A percentile compares a stretch with the other conserved stretches of the same genome.
phyloP scores from a whole-genome alignment of 2,888 invertebrate genomes.

The Clostera curtula region DNA sequence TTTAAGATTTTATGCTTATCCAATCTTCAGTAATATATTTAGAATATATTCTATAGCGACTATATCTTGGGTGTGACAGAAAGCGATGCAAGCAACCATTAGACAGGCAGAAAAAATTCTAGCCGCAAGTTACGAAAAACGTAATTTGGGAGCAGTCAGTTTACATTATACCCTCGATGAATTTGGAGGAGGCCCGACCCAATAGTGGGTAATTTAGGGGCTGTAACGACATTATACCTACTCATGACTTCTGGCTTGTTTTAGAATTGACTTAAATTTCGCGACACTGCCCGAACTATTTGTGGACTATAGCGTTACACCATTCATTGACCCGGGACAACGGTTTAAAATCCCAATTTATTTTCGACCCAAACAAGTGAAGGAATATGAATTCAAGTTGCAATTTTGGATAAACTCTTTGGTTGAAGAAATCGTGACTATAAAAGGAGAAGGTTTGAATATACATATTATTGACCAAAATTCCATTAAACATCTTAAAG shows the following conservation, averaged over 20 bases:
- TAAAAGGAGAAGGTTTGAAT: slow-evolving; percentile 72
- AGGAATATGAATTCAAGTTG: slow-evolving; percentile 64
- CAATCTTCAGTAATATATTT: too few species aligned
- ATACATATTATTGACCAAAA: background rate
- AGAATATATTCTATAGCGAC: too few species aligned
- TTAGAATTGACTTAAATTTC: slow-evolving; percentile 69
- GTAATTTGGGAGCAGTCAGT: too few species aligned
- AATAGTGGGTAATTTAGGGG: too few species aligned
- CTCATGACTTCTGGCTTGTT: slow-evolving; percentile 21
- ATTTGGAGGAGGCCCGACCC: too few species aligned
- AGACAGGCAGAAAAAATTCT: too few species aligned
- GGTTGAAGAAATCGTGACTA: slow-evolving; percentile 59
- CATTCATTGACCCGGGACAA: slow-evolving; percentile 49
- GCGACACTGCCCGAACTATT: slow-evolving; percentile 65
- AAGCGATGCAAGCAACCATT: too few species aligned
- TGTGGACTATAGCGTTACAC: slow-evolving; percentile 52
- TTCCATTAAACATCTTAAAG: too few species aligned
- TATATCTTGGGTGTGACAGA: too few species aligned
- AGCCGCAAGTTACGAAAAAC: too few species aligned
- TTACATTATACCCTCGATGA: too few species aligned
- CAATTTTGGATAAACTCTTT: slow-evolving; percentile 72
- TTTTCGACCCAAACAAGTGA: slow-evolving; percentile 72
- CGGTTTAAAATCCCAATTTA: slow-evolving; percentile 62
- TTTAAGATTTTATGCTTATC: background rate
- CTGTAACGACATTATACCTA: too few species aligned